Evolutionary conservation across 2,797 vertebrate genomes (phyloP).

Genomic region (Enteromius thamalakanensis): DNA sequence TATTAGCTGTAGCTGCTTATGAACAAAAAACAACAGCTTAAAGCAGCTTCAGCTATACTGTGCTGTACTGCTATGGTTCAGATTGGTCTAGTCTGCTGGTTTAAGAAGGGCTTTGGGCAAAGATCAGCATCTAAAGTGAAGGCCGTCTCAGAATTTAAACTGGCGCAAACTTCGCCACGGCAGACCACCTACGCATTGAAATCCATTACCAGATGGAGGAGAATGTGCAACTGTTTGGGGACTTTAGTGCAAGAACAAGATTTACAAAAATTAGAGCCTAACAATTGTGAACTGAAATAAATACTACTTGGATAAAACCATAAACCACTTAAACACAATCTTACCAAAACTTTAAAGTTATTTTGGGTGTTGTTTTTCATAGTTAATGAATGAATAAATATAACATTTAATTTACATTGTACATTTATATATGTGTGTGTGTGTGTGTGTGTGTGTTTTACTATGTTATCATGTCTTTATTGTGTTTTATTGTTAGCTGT

Average conservation of each 20-base stretch:
- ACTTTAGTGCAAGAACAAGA: not conserved
- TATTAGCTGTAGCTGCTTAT: not conserved
- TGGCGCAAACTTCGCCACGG: not conserved
- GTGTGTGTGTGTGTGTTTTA: no score
- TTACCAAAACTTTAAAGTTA: not conserved
- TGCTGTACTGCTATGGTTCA: not conserved
- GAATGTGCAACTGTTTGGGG: conserved; percentile 5
- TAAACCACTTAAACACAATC: not conserved
- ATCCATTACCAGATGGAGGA: conserved; percentile 7
- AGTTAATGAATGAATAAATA: no score
- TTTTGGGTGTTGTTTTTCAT: no score
- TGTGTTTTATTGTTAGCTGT: no score
- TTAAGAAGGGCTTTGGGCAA: not conserved
- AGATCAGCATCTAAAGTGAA: not conserved
- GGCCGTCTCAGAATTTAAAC: not conserved
- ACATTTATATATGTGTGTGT: no score
- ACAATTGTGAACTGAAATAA: not conserved
- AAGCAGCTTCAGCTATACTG: not conserved
- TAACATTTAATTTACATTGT: no score
- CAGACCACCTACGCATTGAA: not conserved
- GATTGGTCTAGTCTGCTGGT: not conserved
- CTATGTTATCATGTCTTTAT: no score
- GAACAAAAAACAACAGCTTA: not conserved
- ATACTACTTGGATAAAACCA: not conserved
- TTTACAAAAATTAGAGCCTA: not conserved